Evolutionary conservation across 2,797 vertebrate species (phyloP).

Genomic region (Chaenodraco wilsoni): DNA sequence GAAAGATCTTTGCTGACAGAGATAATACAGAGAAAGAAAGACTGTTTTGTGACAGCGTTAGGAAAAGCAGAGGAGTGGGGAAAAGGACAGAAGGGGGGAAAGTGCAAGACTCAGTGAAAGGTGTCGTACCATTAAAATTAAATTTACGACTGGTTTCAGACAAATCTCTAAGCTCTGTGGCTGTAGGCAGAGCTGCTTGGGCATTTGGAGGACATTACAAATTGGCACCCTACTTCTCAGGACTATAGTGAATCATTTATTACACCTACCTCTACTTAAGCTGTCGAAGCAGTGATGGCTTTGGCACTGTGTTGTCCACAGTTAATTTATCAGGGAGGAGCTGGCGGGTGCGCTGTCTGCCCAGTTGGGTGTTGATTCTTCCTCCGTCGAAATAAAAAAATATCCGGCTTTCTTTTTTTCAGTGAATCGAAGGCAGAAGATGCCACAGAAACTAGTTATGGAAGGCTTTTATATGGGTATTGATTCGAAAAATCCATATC

Average conservation of each 20-base stretch:
- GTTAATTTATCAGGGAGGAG: conserved; percentile 74
- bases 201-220: conserved; percentile 82
- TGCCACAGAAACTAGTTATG: not conserved
- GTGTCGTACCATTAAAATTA: conserved; percentile 82
- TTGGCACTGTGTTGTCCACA: conserved; percentile 72
- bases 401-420: conserved; percentile 24
- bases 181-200: conserved; percentile 60
- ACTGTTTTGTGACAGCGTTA: conserved; percentile 78
- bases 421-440: conserved; percentile 1
- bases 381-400: conserved; percentile 37
- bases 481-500: conserved; percentile 41
- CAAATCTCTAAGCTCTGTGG: conserved; percentile 67
- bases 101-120: conserved; percentile 83
- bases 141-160: conserved; percentile 83
- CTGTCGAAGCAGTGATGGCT: conserved; percentile 74
- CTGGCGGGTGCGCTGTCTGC: conserved; percentile 42
- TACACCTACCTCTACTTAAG: conserved; percentile 82
- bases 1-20: conserved; percentile 80
- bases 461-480: conserved; percentile 11
- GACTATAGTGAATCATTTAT: conserved; percentile 80
- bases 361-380: conserved; percentile 36
- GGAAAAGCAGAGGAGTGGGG: conserved; percentile 52
- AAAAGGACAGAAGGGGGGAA: conserved; percentile 48
- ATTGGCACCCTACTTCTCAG: conserved; percentile 78
- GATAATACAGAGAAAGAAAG: conserved; percentile 78